Percentiles rank a stretch among this genome's conserved stretches.
Evolutionary conservation across 1,140 invertebrate genomes (phyloP).

Genomic region (Drosophila rufa): DNA sequence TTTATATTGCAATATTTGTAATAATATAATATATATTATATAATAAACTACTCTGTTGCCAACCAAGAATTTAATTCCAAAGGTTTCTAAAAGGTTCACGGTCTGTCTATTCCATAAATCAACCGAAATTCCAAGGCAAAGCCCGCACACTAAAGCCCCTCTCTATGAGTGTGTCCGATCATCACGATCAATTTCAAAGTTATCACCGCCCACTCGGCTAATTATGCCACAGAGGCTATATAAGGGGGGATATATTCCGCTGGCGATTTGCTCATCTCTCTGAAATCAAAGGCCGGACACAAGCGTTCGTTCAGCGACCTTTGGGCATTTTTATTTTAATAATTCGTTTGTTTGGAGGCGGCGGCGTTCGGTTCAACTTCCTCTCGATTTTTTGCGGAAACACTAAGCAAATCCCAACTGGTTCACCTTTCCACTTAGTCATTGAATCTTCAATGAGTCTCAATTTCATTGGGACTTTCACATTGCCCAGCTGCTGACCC

Average conservation of each 20-base stretch:
- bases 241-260: conserved; percentile 37
- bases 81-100: conserved; percentile 41
- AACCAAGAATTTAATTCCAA: conserved; percentile 7
- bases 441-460: conserved; percentile 61
- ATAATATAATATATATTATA: no score
- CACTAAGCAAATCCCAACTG: conserved; percentile 49
- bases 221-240: conserved; percentile 42
- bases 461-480: conserved; percentile 54
- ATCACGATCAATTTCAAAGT: conserved; percentile 56
- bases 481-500: conserved; percentile 47
- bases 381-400: conserved; percentile 68
- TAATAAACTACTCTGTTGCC: background rate
- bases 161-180: conserved; percentile 4
- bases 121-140: conserved; percentile 35
- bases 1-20: no score
- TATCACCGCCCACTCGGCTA: conserved; percentile 51
- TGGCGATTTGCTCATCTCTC: conserved; percentile 49
- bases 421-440: conserved; percentile 67
- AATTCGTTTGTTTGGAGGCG: conserved; percentile 19
- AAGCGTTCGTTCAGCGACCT: conserved; percentile 77
- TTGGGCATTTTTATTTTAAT: conserved; percentile 38
- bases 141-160: conserved; percentile 7
- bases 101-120: conserved; percentile 32
- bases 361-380: conserved; percentile 50
- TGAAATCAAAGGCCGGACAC: conserved; percentile 49